phyloP scores from a whole-genome alignment of 2,797 vertebrate genomes.

The Perdix hodgsoniae region DNA sequence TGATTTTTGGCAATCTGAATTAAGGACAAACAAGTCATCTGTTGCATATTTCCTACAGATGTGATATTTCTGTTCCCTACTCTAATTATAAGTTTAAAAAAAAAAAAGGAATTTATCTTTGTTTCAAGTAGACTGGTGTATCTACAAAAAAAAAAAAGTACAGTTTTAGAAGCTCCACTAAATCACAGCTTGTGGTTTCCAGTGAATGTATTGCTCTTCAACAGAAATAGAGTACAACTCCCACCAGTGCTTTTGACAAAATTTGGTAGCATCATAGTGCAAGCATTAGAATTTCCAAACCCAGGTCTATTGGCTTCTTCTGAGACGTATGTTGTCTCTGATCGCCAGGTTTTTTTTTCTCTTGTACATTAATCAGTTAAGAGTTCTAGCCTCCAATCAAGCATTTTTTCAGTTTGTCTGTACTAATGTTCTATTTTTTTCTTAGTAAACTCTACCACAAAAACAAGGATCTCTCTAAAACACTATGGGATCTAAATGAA shows the following conservation, averaged over 20 bases:
- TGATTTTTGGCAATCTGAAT: conserved; percentile 18
- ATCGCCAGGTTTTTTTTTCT: not conserved
- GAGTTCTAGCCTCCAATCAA: not conserved
- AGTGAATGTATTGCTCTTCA: not conserved
- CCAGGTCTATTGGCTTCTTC: not conserved
- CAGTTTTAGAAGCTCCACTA: not conserved
- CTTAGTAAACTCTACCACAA: not conserved
- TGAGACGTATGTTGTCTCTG: not conserved
- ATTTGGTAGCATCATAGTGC: not conserved
- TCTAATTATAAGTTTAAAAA: not conserved
- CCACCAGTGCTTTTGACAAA: not conserved
- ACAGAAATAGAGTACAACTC: not conserved
- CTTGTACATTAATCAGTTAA: not conserved
- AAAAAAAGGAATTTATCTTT: not conserved
- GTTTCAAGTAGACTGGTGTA: not conserved
- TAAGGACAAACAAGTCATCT: conserved; percentile 26
- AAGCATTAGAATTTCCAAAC: not conserved
- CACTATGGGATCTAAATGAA: not conserved
- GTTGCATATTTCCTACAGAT: conserved; percentile 38
- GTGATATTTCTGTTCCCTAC: conserved; percentile 6
- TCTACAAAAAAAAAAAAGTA: not conserved
- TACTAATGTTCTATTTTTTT: not conserved
- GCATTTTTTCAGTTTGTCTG: not conserved
- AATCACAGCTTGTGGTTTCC: not conserved
- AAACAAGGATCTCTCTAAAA: not conserved